phyloP scores from a whole-genome alignment of 2,113 vertebrate species.

The Dermatemys mawii region DNA sequence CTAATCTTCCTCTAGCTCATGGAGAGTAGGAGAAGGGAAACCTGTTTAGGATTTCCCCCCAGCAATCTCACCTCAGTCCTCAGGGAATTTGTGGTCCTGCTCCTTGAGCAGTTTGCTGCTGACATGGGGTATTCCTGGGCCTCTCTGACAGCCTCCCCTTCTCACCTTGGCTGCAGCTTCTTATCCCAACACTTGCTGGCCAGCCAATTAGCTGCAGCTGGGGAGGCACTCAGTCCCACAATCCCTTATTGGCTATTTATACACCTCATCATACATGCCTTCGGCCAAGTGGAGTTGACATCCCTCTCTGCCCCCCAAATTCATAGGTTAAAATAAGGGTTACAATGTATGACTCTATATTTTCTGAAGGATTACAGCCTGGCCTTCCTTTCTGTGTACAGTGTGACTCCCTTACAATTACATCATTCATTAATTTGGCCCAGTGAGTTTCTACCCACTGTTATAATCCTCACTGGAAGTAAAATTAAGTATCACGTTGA shows the following conservation, averaged over 20 bases:
- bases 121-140: not conserved
- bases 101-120: not conserved
- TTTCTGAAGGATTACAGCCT: not conserved
- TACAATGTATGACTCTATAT: not conserved
- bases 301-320: not conserved
- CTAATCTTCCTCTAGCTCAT: not conserved
- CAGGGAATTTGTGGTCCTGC: not conserved
- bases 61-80: not conserved
- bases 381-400: too few species aligned
- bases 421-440: constrained; percentile 70
- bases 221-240: not conserved
- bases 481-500: constrained; percentile 22
- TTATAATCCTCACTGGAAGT: constrained; percentile 53
- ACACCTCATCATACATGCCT: not conserved
- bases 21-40: not conserved
- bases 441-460: constrained; percentile 65
- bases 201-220: not conserved
- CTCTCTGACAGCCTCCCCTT: not conserved
- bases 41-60: not conserved
- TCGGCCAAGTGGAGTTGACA: not conserved
- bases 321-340: not conserved
- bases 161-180: not conserved
- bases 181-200: not conserved
- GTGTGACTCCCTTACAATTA: constrained; percentile 66
- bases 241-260: not conserved